Percentiles rank a stretch among this genome's conserved stretches.
phyloP scores from a whole-genome alignment of 2,888 invertebrate species.

The Drosophila subquinaria region DNA sequence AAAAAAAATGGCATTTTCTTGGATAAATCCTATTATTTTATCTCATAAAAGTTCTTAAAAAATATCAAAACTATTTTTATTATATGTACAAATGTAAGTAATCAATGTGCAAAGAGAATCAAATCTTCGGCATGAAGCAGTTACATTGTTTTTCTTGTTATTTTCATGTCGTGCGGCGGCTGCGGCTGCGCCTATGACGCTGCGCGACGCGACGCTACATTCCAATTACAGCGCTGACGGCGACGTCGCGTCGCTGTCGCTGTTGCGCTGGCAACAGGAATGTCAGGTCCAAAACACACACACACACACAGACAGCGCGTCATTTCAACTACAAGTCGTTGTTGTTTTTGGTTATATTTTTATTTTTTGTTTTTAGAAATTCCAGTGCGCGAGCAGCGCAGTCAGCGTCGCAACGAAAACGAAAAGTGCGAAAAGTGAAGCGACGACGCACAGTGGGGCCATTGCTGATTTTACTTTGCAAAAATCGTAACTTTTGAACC shows the following conservation, averaged over 20 bases:
- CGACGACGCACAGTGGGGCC: slow-evolving; percentile 15
- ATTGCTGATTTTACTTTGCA: too few species aligned
- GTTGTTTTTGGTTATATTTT: slow-evolving; percentile 25
- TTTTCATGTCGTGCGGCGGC: slow-evolving; percentile 31
- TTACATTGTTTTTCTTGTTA: slow-evolving; percentile 15
- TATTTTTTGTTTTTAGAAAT: slow-evolving; percentile 58
- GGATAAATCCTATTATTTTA: too few species aligned
- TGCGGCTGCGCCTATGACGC: slow-evolving; percentile 60
- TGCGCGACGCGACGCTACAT: slow-evolving; percentile 64
- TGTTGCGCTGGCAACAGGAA: slow-evolving; percentile 69
- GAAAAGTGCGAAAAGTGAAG: slow-evolving; percentile 82
- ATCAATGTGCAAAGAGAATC: not conserved
- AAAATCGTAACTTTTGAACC: too few species aligned
- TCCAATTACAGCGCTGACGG: slow-evolving; percentile 54
- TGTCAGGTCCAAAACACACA: slow-evolving; percentile 49
- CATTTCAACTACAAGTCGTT: slow-evolving; percentile 10
- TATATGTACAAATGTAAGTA: too few species aligned
- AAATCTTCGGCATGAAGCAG: not conserved
- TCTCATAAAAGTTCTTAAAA: too few species aligned
- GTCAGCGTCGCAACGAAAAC: slow-evolving; percentile 67
- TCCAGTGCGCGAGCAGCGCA: slow-evolving; percentile 51
- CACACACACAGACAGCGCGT: slow-evolving; percentile 16
- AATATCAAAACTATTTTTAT: too few species aligned
- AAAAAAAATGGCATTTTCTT: too few species aligned
- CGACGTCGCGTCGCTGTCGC: slow-evolving; percentile 28